phyloP scores from a whole-genome alignment of 1,140 invertebrate genomes.

The Dendroctonus ponderosae region DNA sequence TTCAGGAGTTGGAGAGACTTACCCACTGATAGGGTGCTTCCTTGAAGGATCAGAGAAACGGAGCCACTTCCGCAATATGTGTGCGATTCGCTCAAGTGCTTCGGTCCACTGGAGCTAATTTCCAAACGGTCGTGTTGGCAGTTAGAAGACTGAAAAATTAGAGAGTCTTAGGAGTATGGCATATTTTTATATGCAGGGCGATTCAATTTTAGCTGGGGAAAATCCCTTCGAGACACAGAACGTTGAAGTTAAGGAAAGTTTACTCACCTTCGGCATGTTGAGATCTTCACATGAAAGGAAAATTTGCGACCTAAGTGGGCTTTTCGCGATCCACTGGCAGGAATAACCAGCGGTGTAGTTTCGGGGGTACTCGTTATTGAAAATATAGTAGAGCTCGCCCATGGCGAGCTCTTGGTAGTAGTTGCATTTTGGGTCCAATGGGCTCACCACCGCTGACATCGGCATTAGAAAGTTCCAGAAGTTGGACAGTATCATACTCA shows the following conservation, averaged over 20 bases:
- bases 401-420: constrained; percentile 43
- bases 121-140: constrained; percentile 53
- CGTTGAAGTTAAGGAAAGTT: neutral
- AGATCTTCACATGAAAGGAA: constrained; percentile 47
- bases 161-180: neutral
- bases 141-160: constrained; percentile 33
- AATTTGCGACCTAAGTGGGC: constrained; percentile 51
- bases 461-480: constrained; percentile 37
- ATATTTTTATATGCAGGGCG: too few relatives aligned
- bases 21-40: constrained; percentile 52
- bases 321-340: constrained; percentile 56
- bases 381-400: constrained; percentile 52
- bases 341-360: constrained; percentile 48
- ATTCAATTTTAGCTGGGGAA: too few relatives aligned
- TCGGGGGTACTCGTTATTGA: constrained; percentile 54
- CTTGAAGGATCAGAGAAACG: constrained; percentile 51
- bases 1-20: constrained; percentile 15
- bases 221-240: neutral
- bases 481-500: neutral
- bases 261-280: constrained; percentile 55
- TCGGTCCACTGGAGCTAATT: constrained; percentile 54
- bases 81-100: constrained; percentile 48
- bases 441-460: constrained; percentile 22
- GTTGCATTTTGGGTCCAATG: constrained; percentile 37
- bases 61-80: constrained; percentile 57